phyloP scores from a whole-genome alignment of 1,140 invertebrate species.

The Lineus longissimus region DNA sequence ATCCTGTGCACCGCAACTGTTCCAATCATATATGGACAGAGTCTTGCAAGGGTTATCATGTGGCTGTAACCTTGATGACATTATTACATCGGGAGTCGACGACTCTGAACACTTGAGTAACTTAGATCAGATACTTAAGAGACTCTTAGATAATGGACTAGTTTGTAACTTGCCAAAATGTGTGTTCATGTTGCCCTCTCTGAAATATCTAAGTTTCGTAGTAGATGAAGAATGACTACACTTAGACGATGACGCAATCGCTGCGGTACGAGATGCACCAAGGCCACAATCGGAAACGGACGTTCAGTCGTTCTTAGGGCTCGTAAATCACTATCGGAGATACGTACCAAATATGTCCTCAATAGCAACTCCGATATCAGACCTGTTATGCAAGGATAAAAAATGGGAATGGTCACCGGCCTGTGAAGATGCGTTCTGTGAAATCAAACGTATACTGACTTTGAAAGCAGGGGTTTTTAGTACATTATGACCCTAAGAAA shows the following conservation, averaged over 20 bases:
- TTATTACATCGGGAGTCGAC: background rate
- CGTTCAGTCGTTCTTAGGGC: slow-evolving; percentile 25
- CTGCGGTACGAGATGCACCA: slow-evolving; percentile 34
- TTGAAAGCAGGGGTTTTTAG: slow-evolving; percentile 11
- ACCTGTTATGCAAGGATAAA: background rate
- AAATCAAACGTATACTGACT: slow-evolving; percentile 29
- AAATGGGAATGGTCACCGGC: slow-evolving; percentile 10
- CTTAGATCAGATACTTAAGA: background rate
- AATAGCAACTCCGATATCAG: background rate
- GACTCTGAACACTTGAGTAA: background rate
- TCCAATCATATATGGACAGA: background rate
- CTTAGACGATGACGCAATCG: slow-evolving; percentile 35
- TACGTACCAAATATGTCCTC: slow-evolving; percentile 5
- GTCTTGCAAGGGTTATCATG: background rate
- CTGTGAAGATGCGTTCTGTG: slow-evolving; percentile 4
- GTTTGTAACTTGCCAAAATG: background rate
- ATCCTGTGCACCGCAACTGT: slow-evolving; percentile 5
- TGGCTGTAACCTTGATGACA: slow-evolving; percentile 1
- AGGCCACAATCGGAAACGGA: slow-evolving; percentile 37
- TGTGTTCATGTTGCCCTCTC: background rate
- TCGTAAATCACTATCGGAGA: slow-evolving; percentile 13
- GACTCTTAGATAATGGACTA: background rate
- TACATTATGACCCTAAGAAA: slow-evolving; percentile 14
- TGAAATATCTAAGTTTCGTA: background rate
- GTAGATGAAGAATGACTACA: slow-evolving; percentile 23